These are phyloP conservation scores for Pluvianellus socialis DNA, from an alignment of 2,113 vertebrate species.

Conservation along the genomic window DNA sequence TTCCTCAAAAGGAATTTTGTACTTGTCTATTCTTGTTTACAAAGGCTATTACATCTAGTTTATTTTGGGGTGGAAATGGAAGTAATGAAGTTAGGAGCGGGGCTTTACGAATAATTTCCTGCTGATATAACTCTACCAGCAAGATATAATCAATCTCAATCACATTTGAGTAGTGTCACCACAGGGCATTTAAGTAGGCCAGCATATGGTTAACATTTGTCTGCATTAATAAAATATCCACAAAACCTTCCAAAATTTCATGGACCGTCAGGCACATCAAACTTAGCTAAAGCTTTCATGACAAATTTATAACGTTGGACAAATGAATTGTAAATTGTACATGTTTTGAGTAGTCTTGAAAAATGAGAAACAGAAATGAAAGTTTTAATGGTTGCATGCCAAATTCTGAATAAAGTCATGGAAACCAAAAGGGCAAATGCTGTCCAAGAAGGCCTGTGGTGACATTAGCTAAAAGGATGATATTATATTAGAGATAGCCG, in stretches of 20 bases:
- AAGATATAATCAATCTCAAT: slow-evolving; percentile 34
- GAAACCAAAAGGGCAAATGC: not conserved
- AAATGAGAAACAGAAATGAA: slow-evolving; percentile 17
- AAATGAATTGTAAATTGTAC: slow-evolving; percentile 11
- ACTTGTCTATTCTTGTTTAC: not conserved
- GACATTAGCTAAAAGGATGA: not conserved
- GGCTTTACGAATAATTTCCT: not conserved
- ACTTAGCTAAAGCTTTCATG: not conserved
- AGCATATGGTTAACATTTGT: slow-evolving; percentile 47
- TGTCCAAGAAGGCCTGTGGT: not conserved
- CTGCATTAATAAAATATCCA: slow-evolving; percentile 33
- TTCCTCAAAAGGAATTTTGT: not conserved
- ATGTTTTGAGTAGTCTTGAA: not conserved
- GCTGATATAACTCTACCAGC: not conserved
- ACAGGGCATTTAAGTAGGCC: not conserved
- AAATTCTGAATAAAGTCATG: not conserved
- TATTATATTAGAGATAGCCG: not conserved
- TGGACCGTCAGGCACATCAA: not conserved
- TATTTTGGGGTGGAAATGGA: not conserved
- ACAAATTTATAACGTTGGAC: not conserved
- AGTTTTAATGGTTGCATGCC: not conserved
- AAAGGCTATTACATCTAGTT: not conserved
- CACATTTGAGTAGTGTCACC: not conserved
- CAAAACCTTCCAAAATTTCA: slow-evolving; percentile 35
- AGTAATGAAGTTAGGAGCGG: not conserved